Evolutionary conservation across 35 echinoderm and acorn worm species (phyloP), one percentile per base, ranked within the genome.

Genomic region (Acanthaster planci): DNA sequence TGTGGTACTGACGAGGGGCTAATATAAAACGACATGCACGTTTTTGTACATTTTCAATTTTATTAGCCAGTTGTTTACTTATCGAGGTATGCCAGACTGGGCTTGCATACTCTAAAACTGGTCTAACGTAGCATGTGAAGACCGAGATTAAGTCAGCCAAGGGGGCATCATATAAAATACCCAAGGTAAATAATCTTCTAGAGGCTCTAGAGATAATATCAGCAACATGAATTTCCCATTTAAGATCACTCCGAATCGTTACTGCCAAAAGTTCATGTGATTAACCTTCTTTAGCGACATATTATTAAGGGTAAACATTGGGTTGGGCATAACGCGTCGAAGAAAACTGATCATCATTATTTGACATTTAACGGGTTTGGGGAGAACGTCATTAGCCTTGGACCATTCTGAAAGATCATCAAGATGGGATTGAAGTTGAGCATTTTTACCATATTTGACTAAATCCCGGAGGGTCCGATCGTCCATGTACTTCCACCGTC

Each of bases 401-500:
- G 36, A 80, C 78, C 78, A 80, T 22, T 8, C 29, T 9, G 35
- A 35, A 17, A 80, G 78, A 38, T 29, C 39, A 2, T 39, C 18
- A 18, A 52, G 42, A 17, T 39, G 27, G 51, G 39, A 7, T 42
- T 27, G 42, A 39, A 81, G 9, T 81, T 38, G 36, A 21, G 39
- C 19, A 44, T 81, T 18, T 51, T 81, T n/a, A 56, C 54, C 54
- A 56, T 1, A 56, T 17, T 56, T 56, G 54, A 56, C 54, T 1
- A 56, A 17, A 1, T 56, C 54, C 54, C 54, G 14, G 22, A 56
- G 15, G 14, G 78, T 39, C 78, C 39, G 35, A 40, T 80, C 78
- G 42, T 80, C 78, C 31, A 80, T 22, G 12, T 80, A 80, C 30
- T 80, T 80, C 78, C 78, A 80, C 17, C 54, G 54, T n/a, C 54